Conservation (phyloP, 2,888 invertebrate genomes). For the Herminia tarsipennalis region DNA sequence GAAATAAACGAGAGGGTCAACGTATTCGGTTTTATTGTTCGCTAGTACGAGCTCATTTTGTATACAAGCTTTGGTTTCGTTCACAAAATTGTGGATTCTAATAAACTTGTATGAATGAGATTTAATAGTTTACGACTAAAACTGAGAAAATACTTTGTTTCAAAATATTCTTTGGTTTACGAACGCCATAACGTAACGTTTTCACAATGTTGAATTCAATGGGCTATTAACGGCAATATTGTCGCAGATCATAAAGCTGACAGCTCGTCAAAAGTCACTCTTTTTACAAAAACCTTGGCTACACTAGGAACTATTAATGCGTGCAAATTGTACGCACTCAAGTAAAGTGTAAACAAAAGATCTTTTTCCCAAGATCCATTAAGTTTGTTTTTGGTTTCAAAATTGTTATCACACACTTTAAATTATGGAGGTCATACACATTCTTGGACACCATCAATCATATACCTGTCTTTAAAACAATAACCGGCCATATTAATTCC, state of each 20-base stretch:
- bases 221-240: slow-evolving; percentile 50
- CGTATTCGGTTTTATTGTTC: neutral
- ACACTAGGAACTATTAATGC: slow-evolving; percentile 20
- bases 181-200: slow-evolving; percentile 24
- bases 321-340: slow-evolving; percentile 31
- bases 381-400: slow-evolving; percentile 36
- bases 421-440: slow-evolving; percentile 32
- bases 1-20: neutral
- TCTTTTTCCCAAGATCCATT: slow-evolving; percentile 35
- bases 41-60: too few relatives aligned
- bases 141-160: too few relatives aligned
- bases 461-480: slow-evolving; percentile 78
- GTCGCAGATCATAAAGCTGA: slow-evolving; percentile 46
- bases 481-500: slow-evolving; percentile 74
- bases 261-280: slow-evolving; percentile 44
- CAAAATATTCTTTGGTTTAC: neutral
- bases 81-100: neutral
- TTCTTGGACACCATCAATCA: slow-evolving; percentile 74
- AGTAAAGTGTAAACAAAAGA: slow-evolving; percentile 37
- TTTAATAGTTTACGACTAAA: too few relatives aligned
- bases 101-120: too few relatives aligned
- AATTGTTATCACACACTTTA: slow-evolving; percentile 26
- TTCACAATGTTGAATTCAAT: slow-evolving; percentile 50
- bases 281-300: slow-evolving; percentile 50
- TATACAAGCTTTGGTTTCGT: neutral